Conservation (phyloP, 2,888 invertebrate genomes). For the Drosophila greeni region DNA sequence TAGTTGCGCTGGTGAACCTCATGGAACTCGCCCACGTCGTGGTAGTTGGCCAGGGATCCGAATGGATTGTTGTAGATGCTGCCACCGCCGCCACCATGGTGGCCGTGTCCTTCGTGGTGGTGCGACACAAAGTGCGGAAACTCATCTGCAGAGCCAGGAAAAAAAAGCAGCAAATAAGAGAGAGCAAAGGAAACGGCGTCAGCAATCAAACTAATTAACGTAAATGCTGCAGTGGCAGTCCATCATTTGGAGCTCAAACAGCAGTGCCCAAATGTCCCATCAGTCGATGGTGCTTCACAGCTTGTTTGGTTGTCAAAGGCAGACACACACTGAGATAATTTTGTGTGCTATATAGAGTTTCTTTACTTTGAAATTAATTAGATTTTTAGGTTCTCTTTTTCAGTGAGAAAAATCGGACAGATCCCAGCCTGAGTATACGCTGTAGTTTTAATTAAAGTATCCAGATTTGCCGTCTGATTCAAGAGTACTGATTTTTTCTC, state of each 20-base stretch:
- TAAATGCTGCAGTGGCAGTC: slow-evolving; percentile 37
- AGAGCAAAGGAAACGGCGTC: slow-evolving; percentile 9
- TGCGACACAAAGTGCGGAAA: slow-evolving; percentile 67
- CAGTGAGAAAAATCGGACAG: background rate
- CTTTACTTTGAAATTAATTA: background rate
- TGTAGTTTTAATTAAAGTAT: background rate
- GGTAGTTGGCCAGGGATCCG: slow-evolving; percentile 76
- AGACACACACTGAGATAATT: slow-evolving; percentile 1
- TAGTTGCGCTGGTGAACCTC: slow-evolving; percentile 77
- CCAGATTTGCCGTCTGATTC: rapidly evolving
- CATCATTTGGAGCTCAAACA: slow-evolving; percentile 33
- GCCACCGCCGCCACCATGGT: slow-evolving; percentile 68
- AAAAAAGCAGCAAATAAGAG: slow-evolving; percentile 3
- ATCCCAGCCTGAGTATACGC: background rate
- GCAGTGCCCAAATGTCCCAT: slow-evolving; percentile 28
- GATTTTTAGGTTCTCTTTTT: background rate
- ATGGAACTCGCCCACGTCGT: slow-evolving; percentile 75
- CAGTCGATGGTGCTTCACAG: slow-evolving; percentile 17
- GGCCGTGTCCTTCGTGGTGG: slow-evolving; percentile 73
- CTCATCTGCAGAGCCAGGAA: slow-evolving; percentile 66
- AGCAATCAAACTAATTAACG: slow-evolving; percentile 57
- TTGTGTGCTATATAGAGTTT: too few relatives aligned
- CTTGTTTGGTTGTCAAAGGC: slow-evolving; percentile 15
- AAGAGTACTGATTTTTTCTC: background rate
- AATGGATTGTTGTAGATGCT: slow-evolving; percentile 77